A percentile compares a stretch with the other conserved stretches of the same genome.
phyloP scores from a whole-genome alignment of 2,888 invertebrate species.

The Sepiola atlantica region DNA sequence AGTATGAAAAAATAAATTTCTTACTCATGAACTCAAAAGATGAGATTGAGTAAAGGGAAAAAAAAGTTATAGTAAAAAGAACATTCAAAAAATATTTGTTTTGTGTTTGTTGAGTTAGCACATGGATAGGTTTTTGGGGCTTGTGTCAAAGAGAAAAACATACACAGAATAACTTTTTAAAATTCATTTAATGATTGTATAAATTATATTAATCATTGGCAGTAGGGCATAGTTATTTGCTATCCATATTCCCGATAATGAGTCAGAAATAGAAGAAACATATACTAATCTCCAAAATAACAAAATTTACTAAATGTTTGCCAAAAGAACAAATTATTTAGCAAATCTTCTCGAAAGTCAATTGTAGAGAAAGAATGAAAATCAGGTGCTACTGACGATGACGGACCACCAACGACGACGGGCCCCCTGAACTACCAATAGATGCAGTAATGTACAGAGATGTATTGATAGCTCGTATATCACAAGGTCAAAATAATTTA shows the following conservation, averaged over 20 bases:
- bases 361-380: not conserved
- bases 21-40: not conserved
- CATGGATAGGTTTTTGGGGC: not conserved
- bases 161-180: not conserved
- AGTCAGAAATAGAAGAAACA: not conserved
- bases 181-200: constrained; percentile 32
- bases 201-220: not conserved
- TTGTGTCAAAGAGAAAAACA: not conserved
- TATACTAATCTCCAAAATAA: constrained; percentile 32
- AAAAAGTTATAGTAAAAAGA: not conserved
- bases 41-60: not conserved
- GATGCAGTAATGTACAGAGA: not conserved
- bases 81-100: not conserved
- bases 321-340: constrained; percentile 32
- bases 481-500: constrained; percentile 14
- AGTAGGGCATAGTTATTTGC: constrained; percentile 32
- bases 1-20: not conserved
- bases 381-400: not conserved
- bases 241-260: not conserved
- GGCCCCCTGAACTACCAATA: not conserved
- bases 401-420: not conserved
- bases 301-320: constrained; percentile 21
- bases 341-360: constrained; percentile 19
- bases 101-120: not conserved
- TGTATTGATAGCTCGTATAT: constrained; percentile 32